Evolutionary conservation across 2,888 invertebrate genomes (phyloP).

Genomic region (Lepidochitona cinerea): DNA sequence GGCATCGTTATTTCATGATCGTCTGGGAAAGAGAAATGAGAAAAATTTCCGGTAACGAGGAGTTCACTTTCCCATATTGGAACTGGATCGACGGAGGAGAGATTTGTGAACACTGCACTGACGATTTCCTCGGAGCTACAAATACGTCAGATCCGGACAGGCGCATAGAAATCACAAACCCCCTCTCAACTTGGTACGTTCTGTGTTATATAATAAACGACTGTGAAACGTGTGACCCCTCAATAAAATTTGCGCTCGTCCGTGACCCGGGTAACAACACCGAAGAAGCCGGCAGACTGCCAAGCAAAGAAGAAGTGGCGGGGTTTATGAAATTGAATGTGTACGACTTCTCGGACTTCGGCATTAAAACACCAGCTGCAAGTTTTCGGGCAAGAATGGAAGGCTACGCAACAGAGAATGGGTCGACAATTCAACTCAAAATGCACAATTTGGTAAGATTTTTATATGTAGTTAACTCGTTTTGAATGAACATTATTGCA

Average conservation of each 20-base stretch:
- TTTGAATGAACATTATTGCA: not conserved
- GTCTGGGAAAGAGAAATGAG: constrained; percentile 1
- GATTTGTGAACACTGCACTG: not conserved
- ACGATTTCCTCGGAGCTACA: not conserved
- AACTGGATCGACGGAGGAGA: not conserved
- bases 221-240: constrained; percentile 4
- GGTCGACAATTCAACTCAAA: not conserved
- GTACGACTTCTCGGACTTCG: not conserved
- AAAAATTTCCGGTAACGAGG: not conserved
- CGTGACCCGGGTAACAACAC: not conserved
- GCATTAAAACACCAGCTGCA: not conserved
- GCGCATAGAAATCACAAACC: not conserved
- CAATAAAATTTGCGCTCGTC: not conserved
- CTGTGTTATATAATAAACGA: not conserved
- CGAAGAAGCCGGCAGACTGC: not conserved
- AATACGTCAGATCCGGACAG: not conserved
- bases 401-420: not conserved
- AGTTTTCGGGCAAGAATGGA: not conserved
- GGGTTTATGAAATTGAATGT: not conserved
- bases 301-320: not conserved
- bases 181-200: constrained; percentile 3
- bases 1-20: constrained; percentile 10
- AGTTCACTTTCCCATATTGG: constrained; percentile 7
- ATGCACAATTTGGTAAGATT: constrained; percentile 1
- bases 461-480: not conserved